These are phyloP conservation scores for Caenorhabditis uteleia DNA, from an alignment of 2,888 invertebrate genomes.

Conservation along the genomic window DNA sequence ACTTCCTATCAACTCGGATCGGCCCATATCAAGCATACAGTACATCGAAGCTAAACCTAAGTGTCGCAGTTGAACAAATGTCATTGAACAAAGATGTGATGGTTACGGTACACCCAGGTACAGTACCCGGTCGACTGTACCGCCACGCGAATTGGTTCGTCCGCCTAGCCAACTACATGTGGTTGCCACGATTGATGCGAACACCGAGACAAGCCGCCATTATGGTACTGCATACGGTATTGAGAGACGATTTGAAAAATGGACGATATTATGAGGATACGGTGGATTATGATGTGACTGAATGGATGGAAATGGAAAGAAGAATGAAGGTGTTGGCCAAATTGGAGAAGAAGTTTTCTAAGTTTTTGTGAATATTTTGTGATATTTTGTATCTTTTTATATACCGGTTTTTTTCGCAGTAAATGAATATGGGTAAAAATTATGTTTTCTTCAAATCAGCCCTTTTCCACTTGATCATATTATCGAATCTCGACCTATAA, in stretches of 20 bases:
- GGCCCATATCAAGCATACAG: constrained; percentile 56
- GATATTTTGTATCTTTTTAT: no score
- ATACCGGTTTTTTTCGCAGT: no score
- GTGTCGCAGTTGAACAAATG: constrained; percentile 41
- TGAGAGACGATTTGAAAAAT: constrained; percentile 34
- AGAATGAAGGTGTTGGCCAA: no score
- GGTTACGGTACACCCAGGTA: constrained; percentile 42
- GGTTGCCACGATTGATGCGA: constrained; percentile 22
- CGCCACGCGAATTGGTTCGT: constrained; percentile 36
- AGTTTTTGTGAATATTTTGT: no score
- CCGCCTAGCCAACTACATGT: constrained; percentile 12
- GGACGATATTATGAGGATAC: constrained; percentile 52
- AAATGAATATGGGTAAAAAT: no score
- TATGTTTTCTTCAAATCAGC: no score
- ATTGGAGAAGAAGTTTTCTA: no score
- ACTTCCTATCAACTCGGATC: constrained; percentile 12
- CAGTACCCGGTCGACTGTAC: constrained; percentile 48
- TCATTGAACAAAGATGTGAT: no score
- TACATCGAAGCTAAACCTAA: constrained; percentile 47
- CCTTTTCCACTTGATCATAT: no score
- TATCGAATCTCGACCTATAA: no score
- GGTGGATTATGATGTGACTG: background rate
- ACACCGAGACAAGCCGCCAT: constrained; percentile 37
- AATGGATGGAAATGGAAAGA: no score
- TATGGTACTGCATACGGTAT: constrained; percentile 39